These are phyloP conservation scores for Ceratosolen solmsi DNA, from an alignment of 1,140 invertebrate species.

Conservation along the genomic window DNA sequence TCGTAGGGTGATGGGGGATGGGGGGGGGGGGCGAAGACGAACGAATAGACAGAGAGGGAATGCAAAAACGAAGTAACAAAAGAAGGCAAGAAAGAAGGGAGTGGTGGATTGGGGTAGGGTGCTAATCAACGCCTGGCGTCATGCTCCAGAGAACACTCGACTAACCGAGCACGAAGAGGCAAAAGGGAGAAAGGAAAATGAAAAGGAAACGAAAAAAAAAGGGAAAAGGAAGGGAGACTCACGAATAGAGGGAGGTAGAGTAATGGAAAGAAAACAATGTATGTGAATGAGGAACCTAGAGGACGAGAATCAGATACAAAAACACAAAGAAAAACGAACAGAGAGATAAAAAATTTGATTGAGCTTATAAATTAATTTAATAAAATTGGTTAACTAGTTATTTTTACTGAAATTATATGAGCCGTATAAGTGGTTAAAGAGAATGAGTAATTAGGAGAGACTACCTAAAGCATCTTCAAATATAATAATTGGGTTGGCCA, in stretches of 20 bases:
- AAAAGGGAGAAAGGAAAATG: conserved; percentile 49
- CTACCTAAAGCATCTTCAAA: background rate
- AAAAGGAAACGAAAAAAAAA: conserved; percentile 41
- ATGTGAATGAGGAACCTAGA: background rate
- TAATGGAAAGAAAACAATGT: conserved; percentile 32
- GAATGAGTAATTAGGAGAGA: conserved; percentile 6
- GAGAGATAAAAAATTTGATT: background rate
- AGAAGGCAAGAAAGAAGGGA: conserved; percentile 49
- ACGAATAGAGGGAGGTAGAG: conserved; percentile 29
- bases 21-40: conserved; percentile 45
- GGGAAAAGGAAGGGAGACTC: conserved; percentile 20
- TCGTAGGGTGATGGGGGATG: conserved; percentile 40
- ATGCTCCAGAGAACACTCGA: conserved; percentile 67
- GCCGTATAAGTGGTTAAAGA: background rate
- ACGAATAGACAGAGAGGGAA: conserved; percentile 10
- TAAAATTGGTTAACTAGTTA: conserved; percentile 5
- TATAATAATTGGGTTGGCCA: background rate
- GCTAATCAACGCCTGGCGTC: conserved; percentile 72
- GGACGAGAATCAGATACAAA: background rate
- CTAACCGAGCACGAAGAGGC: conserved; percentile 40
- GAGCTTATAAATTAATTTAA: conserved; percentile 25
- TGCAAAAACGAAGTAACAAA: conserved; percentile 56
- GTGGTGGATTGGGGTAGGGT: conserved; percentile 50
- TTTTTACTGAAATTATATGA: background rate
- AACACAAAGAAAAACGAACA: background rate